Evolutionary conservation across 37 sponge, comb jelly and placozoan genomes (phyloP).

Genomic region (Mnemiopsis leidyi): DNA sequence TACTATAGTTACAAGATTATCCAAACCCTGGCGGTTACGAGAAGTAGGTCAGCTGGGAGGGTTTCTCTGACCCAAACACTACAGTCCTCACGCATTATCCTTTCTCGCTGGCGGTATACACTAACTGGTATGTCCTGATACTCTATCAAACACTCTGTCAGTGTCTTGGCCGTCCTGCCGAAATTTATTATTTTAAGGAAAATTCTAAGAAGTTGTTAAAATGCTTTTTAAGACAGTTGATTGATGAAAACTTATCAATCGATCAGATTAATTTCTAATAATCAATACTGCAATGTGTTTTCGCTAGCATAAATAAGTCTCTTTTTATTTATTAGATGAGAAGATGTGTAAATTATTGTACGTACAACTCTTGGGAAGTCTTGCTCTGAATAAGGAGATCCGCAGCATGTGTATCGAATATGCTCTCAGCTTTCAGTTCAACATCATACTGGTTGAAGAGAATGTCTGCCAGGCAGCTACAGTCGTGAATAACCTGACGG

Average conservation of each 20-base stretch:
- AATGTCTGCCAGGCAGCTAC: conserved; percentile 29
- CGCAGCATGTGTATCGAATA: conserved; percentile 41
- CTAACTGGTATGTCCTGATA: not conserved
- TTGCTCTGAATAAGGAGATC: conserved; percentile 37
- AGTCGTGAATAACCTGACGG: conserved; percentile 18
- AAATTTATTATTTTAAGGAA: no score
- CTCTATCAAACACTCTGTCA: conserved; percentile 25
- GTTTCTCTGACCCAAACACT: not conserved
- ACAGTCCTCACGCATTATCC: not conserved
- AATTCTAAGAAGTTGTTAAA: no score
- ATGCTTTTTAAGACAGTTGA: no score
- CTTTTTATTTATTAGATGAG: no score
- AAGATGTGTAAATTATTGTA: no score
- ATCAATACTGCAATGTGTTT: not conserved
- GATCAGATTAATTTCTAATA: no score
- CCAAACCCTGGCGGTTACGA: not conserved
- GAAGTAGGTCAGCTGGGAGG: not conserved
- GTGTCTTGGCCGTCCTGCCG: not conserved
- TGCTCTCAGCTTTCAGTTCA: not conserved
- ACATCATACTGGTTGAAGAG: conserved; percentile 37
- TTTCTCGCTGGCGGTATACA: conserved; percentile 1
- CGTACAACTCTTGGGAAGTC: not conserved
- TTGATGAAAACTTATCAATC: no score
- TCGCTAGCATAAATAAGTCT: not conserved
- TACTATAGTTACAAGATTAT: no score